A percentile compares a stretch with the other conserved stretches of the same genome.
Evolutionary conservation across 2,888 invertebrate genomes (phyloP).

Genomic region (Lottia gigantea): DNA sequence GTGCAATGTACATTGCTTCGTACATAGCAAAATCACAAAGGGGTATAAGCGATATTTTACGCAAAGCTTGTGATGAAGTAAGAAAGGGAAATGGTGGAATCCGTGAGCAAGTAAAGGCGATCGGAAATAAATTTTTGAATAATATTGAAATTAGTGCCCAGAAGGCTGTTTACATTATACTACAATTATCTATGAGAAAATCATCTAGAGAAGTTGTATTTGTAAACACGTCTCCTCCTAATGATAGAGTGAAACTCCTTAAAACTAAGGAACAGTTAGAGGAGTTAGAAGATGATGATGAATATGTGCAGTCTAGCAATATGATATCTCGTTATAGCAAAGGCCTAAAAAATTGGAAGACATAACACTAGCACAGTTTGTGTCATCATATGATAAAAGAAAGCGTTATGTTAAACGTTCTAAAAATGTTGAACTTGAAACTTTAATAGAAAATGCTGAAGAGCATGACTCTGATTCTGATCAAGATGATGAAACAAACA

Average conservation of each 20-base stretch:
- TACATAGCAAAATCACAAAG: constrained; percentile 38
- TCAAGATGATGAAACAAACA: neutral
- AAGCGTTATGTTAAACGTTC: neutral
- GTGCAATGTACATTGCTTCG: constrained; percentile 29
- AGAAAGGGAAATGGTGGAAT: constrained; percentile 20
- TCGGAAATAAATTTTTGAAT: constrained; percentile 32
- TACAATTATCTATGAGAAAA: constrained; percentile 42
- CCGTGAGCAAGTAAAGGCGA: constrained; percentile 29
- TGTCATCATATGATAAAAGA: neutral
- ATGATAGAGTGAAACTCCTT: constrained; percentile 44
- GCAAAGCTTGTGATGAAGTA: constrained; percentile 34
- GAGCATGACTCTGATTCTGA: neutral
- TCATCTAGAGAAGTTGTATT: constrained; percentile 34
- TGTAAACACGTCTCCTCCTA: constrained; percentile 42
- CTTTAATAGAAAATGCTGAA: neutral
- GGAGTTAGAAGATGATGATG: constrained; percentile 31
- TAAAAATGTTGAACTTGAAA: neutral
- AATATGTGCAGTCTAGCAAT: constrained; percentile 31
- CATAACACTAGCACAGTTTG: neutral
- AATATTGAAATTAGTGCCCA: constrained; percentile 47
- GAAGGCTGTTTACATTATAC: constrained; percentile 21
- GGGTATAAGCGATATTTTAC: constrained; percentile 38
- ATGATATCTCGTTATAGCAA: constrained; percentile 31
- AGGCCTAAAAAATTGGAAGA: neutral
- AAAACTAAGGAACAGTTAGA: constrained; percentile 41